Evolutionary conservation across 2,797 vertebrate genomes (phyloP), one percentile per base, ranked within the genome.

Genomic region (Salarias fasciatus): DNA sequence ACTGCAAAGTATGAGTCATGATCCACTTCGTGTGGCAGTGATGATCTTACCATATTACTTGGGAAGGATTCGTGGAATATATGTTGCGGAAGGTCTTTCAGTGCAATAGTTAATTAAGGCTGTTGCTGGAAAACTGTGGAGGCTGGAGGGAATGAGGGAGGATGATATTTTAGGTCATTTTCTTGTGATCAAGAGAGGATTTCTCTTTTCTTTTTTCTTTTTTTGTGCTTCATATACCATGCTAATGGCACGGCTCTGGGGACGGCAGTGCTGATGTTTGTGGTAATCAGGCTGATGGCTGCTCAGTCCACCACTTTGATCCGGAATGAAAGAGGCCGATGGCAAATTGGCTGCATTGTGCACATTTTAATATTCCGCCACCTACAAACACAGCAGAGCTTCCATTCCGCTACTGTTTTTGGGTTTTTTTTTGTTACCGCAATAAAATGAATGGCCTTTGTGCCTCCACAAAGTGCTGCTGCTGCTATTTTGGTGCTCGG

Each of bases 101-200:
- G 29, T 28, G 30, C 35, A 46, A 33, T 3, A 24, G 36, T 13
- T 31, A 28, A 47, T 72, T 28, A 53, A 12, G n/a, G 42, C 42
- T 42, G 69, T 61, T 68, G 71, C 61, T 59, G 71, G 75, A 63
- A 80, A 80, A 49, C 28, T 11, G 41, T 11, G 18, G 45, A 60
- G 36, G 53, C 61, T n/a, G 5, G 29, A 37, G 37, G 8, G 62
- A 15, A 43, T 11, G 33, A 52, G 52, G 38, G 13, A 1, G 14
- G 41, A 38, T 11, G 13, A 60, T 48, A 31, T 43, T 49, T 49
- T 4, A 11, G 36, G 40, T 11, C 3, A 24, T 46, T 63, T 63
- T 46, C n/a, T 8, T 1, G 0, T 69, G 18, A 77, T 62, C 35
- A 63, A 24, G n/a, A 18, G 11, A 35, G 15, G 1, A 37, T 31